Evolutionary conservation across 2,113 vertebrate species (phyloP).

Genomic region (Formicarius rufipectus): DNA sequence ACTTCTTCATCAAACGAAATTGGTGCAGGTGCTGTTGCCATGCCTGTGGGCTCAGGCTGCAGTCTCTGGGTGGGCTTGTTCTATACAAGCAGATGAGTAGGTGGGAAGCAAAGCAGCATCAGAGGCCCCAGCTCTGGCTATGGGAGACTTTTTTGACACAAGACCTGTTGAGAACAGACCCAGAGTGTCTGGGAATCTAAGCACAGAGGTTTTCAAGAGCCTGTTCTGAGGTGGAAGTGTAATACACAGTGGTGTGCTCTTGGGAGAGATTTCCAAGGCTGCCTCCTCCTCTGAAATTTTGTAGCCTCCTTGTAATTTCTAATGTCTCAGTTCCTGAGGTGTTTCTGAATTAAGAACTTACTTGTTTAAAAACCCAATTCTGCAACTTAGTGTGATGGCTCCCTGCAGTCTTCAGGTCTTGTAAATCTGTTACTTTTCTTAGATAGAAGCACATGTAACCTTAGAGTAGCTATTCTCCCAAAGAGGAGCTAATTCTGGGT

Average conservation of each 20-base stretch:
- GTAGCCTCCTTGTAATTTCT: neutral
- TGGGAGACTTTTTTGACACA: neutral
- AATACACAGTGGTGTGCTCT: neutral
- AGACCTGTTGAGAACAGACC: neutral
- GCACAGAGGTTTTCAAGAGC: neutral
- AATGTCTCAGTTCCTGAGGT: neutral
- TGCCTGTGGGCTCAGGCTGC: neutral
- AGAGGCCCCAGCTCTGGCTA: neutral
- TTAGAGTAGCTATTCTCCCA: neutral
- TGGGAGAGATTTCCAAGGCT: neutral
- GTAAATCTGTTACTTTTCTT: neutral
- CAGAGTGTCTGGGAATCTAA: neutral
- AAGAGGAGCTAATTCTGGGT: neutral
- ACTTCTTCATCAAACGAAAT: neutral
- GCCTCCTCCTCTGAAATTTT: neutral
- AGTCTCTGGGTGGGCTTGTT: neutral
- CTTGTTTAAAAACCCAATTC: neutral
- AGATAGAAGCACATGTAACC: neutral
- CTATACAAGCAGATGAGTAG: neutral
- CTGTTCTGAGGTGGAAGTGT: neutral
- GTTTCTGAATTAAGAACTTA: neutral
- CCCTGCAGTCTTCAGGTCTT: neutral
- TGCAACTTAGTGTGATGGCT: neutral
- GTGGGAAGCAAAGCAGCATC: neutral
- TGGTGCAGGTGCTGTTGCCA: neutral